Percentiles rank a stretch among this genome's conserved stretches.
These are phyloP conservation scores for Oligia fasciuncula DNA, from an alignment of 2,888 invertebrate genomes.

Conservation along the genomic window DNA sequence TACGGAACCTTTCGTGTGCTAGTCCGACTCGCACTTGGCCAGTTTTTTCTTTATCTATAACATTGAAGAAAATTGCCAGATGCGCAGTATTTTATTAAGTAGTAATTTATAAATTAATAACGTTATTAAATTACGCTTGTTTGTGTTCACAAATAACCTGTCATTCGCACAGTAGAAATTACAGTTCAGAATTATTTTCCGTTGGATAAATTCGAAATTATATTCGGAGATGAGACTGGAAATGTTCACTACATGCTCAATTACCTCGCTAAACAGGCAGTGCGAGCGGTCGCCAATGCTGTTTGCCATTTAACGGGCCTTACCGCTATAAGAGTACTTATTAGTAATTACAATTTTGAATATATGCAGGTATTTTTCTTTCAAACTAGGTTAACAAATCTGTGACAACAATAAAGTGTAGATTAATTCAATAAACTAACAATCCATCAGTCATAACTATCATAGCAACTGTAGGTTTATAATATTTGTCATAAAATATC, in stretches of 20 bases:
- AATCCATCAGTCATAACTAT: conserved; percentile 34
- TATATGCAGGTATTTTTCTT: conserved; percentile 12
- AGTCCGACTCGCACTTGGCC: too few species aligned
- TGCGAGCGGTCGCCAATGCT: conserved; percentile 59
- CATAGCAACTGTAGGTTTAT: not conserved
- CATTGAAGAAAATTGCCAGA: conserved; percentile 17
- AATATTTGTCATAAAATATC: conserved; percentile 34
- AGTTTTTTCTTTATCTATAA: conserved; percentile 3
- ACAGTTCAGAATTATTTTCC: conserved; percentile 54
- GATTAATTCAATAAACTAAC: conserved; percentile 39
- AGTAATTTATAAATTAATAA: conserved; percentile 36
- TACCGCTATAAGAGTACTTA: conserved; percentile 31
- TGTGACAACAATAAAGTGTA: conserved; percentile 5
- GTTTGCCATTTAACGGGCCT: conserved; percentile 52
- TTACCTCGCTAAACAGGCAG: conserved; percentile 70
- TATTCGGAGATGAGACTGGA: conserved; percentile 63
- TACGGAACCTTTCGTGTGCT: too few species aligned
- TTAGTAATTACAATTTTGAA: too few species aligned
- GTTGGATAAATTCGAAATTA: conserved; percentile 62
- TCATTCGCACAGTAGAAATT: conserved; percentile 57
- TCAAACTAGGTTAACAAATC: conserved; percentile 17
- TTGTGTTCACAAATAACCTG: conserved; percentile 60
- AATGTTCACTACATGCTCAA: conserved; percentile 73
- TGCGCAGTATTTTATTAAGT: conserved; percentile 29
- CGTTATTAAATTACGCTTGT: conserved; percentile 39